Evolutionary conservation across 1,140 invertebrate species (phyloP).

Genomic region (Gryon sp.): DNA sequence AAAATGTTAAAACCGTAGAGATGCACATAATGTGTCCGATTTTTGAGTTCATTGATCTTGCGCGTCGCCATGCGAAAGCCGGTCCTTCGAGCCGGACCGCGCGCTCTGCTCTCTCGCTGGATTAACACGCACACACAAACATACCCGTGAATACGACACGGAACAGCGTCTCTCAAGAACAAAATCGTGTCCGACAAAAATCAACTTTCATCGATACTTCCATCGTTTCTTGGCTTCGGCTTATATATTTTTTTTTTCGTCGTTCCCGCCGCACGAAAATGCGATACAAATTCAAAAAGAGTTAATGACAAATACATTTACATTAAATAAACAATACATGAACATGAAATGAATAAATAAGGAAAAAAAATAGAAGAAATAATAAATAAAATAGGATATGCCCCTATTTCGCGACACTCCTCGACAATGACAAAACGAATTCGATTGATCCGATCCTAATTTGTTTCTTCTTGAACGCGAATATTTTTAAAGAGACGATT

Average conservation of each 20-base stretch:
- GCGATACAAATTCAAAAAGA: neutral
- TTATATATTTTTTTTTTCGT: neutral
- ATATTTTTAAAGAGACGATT: slow-evolving; percentile 18
- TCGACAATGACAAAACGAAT: no score
- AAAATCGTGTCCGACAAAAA: slow-evolving; percentile 55
- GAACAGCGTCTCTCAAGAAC: slow-evolving; percentile 52
- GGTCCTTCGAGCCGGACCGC: slow-evolving; percentile 48
- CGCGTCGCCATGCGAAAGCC: slow-evolving; percentile 49
- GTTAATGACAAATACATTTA: no score
- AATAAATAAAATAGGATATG: no score
- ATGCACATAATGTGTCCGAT: slow-evolving; percentile 28
- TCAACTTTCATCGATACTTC: slow-evolving; percentile 23
- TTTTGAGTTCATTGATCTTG: slow-evolving; percentile 56
- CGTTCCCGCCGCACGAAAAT: slow-evolving; percentile 4
- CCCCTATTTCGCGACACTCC: no score
- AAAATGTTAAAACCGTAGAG: slow-evolving; percentile 1
- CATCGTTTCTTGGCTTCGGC: neutral
- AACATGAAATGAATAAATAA: no score
- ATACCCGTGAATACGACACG: slow-evolving; percentile 14
- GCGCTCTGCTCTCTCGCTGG: slow-evolving; percentile 41
- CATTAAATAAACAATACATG: no score
- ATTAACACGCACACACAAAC: slow-evolving; percentile 48
- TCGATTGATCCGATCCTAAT: neutral
- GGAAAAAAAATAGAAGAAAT: no score
- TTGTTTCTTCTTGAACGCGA: neutral